Percentiles rank a stretch among this genome's conserved stretches.
phyloP scores from a whole-genome alignment of 1,140 invertebrate genomes.

The Chionoecetes opilio region DNA sequence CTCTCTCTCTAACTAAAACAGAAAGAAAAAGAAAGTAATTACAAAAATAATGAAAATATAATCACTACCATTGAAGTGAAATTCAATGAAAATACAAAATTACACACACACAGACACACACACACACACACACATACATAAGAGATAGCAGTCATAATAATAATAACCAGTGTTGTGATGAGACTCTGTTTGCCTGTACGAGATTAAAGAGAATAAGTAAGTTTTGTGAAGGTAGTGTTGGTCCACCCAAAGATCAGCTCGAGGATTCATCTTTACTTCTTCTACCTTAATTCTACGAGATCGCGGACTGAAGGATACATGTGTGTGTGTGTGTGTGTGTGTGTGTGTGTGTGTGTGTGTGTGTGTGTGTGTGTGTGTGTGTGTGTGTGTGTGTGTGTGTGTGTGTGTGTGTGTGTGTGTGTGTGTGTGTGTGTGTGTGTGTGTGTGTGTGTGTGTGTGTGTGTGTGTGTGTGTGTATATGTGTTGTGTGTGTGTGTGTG shows the following conservation, averaged over 20 bases:
- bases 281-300: background rate
- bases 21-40: too few relatives aligned
- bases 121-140: background rate
- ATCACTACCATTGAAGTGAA: too few relatives aligned
- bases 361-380: slow-evolving; percentile 52
- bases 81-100: background rate
- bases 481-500: slow-evolving; percentile 36
- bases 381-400: slow-evolving; percentile 49
- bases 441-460: slow-evolving; percentile 44
- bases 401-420: slow-evolving; percentile 52
- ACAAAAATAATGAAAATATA: too few relatives aligned
- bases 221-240: background rate
- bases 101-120: slow-evolving; percentile 27
- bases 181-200: too few relatives aligned
- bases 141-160: background rate
- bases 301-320: background rate
- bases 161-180: background rate
- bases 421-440: slow-evolving; percentile 56
- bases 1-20: background rate
- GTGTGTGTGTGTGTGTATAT: slow-evolving; percentile 45
- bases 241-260: background rate
- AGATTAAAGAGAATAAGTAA: slow-evolving; percentile 22
- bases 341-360: slow-evolving; percentile 54
- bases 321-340: background rate
- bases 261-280: background rate